Evolutionary conservation across 2,888 invertebrate genomes (phyloP).

Genomic region (Limnephilus lunatus): DNA sequence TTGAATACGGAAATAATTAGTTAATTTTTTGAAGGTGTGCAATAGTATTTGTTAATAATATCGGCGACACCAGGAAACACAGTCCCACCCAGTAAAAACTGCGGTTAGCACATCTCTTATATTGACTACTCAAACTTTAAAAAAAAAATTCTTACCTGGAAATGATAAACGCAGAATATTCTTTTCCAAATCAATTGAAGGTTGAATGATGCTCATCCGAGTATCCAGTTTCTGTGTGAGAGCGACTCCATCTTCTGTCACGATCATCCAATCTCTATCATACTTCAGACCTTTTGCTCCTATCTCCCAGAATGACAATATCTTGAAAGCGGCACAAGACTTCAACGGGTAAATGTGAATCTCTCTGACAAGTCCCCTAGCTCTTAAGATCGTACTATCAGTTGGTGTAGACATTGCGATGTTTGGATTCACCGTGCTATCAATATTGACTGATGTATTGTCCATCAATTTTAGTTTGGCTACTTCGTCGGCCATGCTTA

Average conservation of each 20-base stretch:
- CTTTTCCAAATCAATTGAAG: conserved; percentile 81
- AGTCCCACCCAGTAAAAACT: too few species aligned
- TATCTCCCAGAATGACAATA: conserved; percentile 83
- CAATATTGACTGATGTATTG: neutral
- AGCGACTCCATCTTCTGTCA: conserved; percentile 87
- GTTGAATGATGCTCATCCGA: conserved; percentile 87
- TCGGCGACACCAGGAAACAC: too few species aligned
- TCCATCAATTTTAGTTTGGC: neutral
- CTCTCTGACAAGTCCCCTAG: conserved; percentile 70
- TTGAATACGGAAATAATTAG: too few species aligned
- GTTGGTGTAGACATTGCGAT: neutral
- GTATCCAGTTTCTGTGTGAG: conserved; percentile 92
- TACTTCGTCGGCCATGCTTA: conserved; percentile 62
- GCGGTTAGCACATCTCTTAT: too few species aligned
- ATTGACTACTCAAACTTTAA: neutral
- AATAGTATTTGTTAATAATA: too few species aligned
- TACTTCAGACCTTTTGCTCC: conserved; percentile 87
- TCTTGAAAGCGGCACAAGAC: conserved; percentile 90
- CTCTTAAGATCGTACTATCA: conserved; percentile 4
- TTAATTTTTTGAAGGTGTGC: too few species aligned
- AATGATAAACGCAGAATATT: conserved; percentile 78
- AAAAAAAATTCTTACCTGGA: conserved; percentile 74
- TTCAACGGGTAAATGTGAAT: conserved; percentile 92
- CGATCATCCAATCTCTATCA: conserved; percentile 96
- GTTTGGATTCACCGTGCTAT: neutral